Percentiles rank a stretch among this genome's conserved stretches.
Evolutionary conservation across 2,888 invertebrate species (phyloP).

Genomic region (Sesia apiformis): DNA sequence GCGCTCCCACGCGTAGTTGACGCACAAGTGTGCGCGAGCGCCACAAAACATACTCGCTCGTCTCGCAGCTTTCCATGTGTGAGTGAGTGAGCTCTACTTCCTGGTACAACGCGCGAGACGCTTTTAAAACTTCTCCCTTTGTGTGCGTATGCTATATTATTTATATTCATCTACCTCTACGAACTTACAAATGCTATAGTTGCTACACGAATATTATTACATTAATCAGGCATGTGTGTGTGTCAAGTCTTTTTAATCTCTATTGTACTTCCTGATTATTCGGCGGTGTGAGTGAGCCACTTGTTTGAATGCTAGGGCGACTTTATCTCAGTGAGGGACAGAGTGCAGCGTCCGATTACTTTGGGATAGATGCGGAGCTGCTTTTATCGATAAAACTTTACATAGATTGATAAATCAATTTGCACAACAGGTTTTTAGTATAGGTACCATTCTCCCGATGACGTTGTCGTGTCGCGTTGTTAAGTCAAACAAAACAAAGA

Average conservation of each 20-base stretch:
- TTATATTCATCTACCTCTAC: constrained; percentile 43
- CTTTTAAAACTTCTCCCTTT: constrained; percentile 59
- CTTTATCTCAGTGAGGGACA: constrained; percentile 70
- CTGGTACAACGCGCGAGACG: constrained; percentile 69
- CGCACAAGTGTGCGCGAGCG: constrained; percentile 68
- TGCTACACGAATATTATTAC: constrained; percentile 60
- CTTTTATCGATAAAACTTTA: constrained; percentile 24
- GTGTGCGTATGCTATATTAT: constrained; percentile 68
- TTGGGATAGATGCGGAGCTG: constrained; percentile 35
- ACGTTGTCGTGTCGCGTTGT: neutral
- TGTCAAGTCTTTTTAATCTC: constrained; percentile 67
- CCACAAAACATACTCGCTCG: constrained; percentile 44
- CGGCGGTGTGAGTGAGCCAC: constrained; percentile 65
- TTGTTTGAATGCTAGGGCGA: constrained; percentile 73
- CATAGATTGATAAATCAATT: neutral
- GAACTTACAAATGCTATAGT: constrained; percentile 26
- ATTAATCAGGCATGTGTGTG: constrained; percentile 55
- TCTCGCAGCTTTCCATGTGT: constrained; percentile 40
- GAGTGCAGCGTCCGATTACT: constrained; percentile 72
- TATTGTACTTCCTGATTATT: constrained; percentile 71
- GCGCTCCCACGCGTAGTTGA: constrained; percentile 69
- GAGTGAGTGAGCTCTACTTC: constrained; percentile 66
- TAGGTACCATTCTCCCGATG: too few relatives aligned
- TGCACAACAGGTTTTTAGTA: too few relatives aligned
- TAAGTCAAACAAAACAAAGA: constrained; percentile 12